Evolutionary conservation across 92 coral and sea anemone species (phyloP).

Genomic region (Paramuricea clavata): DNA sequence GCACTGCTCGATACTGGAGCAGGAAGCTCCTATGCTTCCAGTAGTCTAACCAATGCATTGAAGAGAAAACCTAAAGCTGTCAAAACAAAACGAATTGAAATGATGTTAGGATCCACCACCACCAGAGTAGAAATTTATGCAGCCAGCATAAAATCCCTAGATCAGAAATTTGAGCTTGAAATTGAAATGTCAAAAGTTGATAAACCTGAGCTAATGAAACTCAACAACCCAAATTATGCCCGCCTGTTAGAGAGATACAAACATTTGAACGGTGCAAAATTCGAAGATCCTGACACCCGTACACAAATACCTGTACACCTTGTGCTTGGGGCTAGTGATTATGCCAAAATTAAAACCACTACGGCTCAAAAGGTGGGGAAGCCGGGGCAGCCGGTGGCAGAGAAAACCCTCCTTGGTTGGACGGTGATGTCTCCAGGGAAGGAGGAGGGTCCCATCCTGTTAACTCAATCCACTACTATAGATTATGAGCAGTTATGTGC

Average conservation of each 20-base stretch:
- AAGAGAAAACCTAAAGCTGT: constrained; percentile 46
- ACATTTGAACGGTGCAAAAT: constrained; percentile 62
- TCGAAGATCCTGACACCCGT: constrained; percentile 32
- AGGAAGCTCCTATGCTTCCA: constrained; percentile 68
- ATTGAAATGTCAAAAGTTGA: constrained; percentile 48
- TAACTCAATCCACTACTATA: constrained; percentile 59
- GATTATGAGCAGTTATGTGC: constrained; percentile 70
- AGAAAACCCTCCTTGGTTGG: constrained; percentile 57
- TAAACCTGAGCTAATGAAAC: constrained; percentile 51
- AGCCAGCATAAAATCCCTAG: constrained; percentile 41
- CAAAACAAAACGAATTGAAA: constrained; percentile 15
- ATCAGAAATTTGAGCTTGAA: constrained; percentile 49
- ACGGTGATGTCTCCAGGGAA: constrained; percentile 65
- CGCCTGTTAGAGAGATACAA: constrained; percentile 46
- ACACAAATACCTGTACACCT: constrained; percentile 23
- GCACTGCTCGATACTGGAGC: constrained; percentile 70
- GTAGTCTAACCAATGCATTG: constrained; percentile 44
- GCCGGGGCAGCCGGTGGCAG: constrained; percentile 42
- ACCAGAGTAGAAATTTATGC: constrained; percentile 50
- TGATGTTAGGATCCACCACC: constrained; percentile 22
- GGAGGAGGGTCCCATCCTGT: constrained; percentile 58
- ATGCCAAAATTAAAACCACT: constrained; percentile 28
- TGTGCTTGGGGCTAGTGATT: constrained; percentile 42
- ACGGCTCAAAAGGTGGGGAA: constrained; percentile 39
- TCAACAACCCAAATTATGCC: too few relatives aligned